Evolutionary conservation across 2,888 invertebrate species (phyloP), one percentile per base, ranked within the genome.

Genomic region (Trichopria drosophilae): DNA sequence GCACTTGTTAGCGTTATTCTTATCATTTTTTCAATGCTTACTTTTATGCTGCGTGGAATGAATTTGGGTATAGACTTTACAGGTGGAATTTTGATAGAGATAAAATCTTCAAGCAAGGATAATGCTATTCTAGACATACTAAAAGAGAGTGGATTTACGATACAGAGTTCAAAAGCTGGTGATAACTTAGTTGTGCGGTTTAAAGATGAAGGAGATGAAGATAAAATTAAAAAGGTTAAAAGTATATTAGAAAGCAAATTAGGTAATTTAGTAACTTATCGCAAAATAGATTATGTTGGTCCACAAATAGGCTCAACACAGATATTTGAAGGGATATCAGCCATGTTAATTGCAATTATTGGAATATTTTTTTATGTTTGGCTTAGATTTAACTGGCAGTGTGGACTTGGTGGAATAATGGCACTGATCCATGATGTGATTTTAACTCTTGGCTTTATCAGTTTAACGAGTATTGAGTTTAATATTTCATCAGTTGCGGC

Each of bases 101-200:
- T 42, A 42, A 42, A 42, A 42, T 42, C 42, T 42, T 42, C 42
- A 31, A 32, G 32, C 32, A 23, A 42, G 42, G 32, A 42, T 42
- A 29, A 42, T 32, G 29, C 42, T 42, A 42, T 42, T 42, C 42
- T 42, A 12, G 42, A 42, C 32, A 32, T 32, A 42, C 32, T 42
- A 42, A 42, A 42, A 42, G 42, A 42, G 32, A 42, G 32, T 42
- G 42, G 42, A 31, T 42, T 42, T 42, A 29, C 42, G 32, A 32
- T 42, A 32, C 42, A 42, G 42, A 42, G 42, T 42, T 42, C 42
- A 42, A 42, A 42, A 42, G 42, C 42, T 29, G 42, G 42, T 42
- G 42, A 42, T 42, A 42, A 42, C 32, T 42, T 42, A 42, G 42
- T 42, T 32, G 32, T 42, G 42, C 42, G 42, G 29, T 42, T 42